Percentiles rank a stretch among this genome's conserved stretches.
Evolutionary conservation across 1,140 invertebrate species (phyloP).

Genomic region (Atta colombica): DNA sequence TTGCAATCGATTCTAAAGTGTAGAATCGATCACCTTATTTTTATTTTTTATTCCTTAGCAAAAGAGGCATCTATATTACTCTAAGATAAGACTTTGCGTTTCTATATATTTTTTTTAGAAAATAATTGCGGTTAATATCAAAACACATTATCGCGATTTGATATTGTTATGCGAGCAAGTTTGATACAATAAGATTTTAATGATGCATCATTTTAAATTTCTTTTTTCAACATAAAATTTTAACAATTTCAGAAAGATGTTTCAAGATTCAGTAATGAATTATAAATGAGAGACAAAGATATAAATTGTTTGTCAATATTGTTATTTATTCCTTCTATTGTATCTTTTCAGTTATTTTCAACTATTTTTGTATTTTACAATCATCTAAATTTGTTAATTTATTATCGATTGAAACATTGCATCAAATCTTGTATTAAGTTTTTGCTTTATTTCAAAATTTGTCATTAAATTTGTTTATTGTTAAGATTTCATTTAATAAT

Average conservation of each 20-base stretch:
- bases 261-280: not conserved
- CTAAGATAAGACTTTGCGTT: not conserved
- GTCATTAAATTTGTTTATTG: not conserved
- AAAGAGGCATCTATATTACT: not conserved
- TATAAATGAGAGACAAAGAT: not conserved
- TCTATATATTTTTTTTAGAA: constrained; percentile 1
- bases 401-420: not conserved
- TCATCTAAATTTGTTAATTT: not conserved
- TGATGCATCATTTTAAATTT: too few relatives aligned
- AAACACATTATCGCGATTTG: not conserved
- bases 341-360: not conserved
- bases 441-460: not conserved
- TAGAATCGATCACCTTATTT: not conserved
- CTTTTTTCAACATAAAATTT: not conserved
- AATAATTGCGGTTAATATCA: not conserved
- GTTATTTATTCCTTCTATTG: not conserved
- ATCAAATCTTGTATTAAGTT: not conserved
- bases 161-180: not conserved
- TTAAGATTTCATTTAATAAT: not conserved
- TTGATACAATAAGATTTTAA: not conserved
- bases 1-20: not conserved
- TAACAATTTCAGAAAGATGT: not conserved
- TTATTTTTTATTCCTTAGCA: not conserved
- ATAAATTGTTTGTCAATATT: not conserved
- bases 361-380: constrained; percentile 4